Conservation (phyloP, 2,888 invertebrate species). For the Cabera pusaria region DNA sequence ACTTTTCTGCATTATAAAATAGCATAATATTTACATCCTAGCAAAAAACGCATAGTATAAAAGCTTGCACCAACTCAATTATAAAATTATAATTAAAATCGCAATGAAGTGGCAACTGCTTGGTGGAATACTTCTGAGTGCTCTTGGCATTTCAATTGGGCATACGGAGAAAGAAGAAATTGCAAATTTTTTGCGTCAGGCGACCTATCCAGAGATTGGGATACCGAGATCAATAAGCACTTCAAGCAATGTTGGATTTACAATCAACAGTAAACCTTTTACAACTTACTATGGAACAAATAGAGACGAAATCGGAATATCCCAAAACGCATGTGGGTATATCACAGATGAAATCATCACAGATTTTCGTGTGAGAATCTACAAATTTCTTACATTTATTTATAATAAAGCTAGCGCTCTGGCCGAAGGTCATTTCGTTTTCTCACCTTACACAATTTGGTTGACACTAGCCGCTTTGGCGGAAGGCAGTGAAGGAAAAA, state of each 20-base stretch:
- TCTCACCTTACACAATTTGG: constrained; percentile 42
- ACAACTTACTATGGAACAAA: neutral
- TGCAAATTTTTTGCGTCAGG: too few relatives aligned
- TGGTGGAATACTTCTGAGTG: too few relatives aligned
- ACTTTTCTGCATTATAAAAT: too few relatives aligned
- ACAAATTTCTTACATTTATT: neutral
- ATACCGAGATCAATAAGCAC: too few relatives aligned
- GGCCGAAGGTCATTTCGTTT: constrained; percentile 34
- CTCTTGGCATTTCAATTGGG: too few relatives aligned
- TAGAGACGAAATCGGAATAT: neutral
- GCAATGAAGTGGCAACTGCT: too few relatives aligned
- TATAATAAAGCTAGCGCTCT: constrained; percentile 7
- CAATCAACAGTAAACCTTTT: neutral
- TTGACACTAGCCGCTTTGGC: constrained; percentile 42
- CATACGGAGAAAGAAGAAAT: too few relatives aligned
- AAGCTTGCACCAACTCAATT: too few relatives aligned
- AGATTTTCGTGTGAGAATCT: constrained; percentile 6
- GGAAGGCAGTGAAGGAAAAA: constrained; percentile 24
- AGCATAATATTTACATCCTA: too few relatives aligned
- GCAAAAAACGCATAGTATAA: too few relatives aligned
- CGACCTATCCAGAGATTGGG: too few relatives aligned
- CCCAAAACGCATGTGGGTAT: constrained; percentile 6
- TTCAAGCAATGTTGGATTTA: neutral
- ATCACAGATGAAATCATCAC: constrained; percentile 6
- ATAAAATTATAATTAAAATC: too few relatives aligned